Conservation (phyloP, 2,113 vertebrate genomes). For the Propithecus coquereli region DNA sequence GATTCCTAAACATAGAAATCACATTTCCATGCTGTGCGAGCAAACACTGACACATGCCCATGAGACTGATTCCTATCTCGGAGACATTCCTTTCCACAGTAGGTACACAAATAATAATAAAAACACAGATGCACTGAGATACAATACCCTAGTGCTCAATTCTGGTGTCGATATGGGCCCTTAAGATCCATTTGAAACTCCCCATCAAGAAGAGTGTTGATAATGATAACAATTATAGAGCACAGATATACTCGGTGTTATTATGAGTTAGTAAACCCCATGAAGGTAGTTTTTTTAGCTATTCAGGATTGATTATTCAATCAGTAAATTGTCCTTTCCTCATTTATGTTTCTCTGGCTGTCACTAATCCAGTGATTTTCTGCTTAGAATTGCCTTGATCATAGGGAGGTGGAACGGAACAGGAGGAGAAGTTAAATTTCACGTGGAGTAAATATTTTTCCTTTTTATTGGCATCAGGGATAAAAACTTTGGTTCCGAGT, state of each 20-base stretch:
- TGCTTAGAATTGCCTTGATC: not conserved
- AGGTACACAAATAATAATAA: not conserved
- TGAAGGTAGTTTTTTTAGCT: not conserved
- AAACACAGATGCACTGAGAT: not conserved
- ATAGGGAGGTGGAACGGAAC: not conserved
- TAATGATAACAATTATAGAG: not conserved
- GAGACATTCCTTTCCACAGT: not conserved
- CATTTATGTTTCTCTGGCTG: not conserved
- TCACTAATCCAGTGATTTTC: not conserved
- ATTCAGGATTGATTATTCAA: not conserved
- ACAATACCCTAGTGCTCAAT: not conserved
- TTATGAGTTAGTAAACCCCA: not conserved
- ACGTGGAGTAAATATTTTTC: not conserved
- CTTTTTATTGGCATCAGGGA: not conserved
- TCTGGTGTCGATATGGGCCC: not conserved
- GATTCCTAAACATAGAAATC: not conserved
- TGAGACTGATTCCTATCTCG: not conserved
- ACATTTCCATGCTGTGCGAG: not conserved
- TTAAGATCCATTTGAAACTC: not conserved
- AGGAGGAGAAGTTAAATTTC: constrained; percentile 5
- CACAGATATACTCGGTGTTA: not conserved
- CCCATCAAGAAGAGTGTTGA: not conserved
- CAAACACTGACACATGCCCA: not conserved
- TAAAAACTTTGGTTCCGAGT: not conserved
- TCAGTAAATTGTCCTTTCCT: not conserved